Evolutionary conservation across 2,797 vertebrate species (phyloP).

Genomic region (Manis javanica): DNA sequence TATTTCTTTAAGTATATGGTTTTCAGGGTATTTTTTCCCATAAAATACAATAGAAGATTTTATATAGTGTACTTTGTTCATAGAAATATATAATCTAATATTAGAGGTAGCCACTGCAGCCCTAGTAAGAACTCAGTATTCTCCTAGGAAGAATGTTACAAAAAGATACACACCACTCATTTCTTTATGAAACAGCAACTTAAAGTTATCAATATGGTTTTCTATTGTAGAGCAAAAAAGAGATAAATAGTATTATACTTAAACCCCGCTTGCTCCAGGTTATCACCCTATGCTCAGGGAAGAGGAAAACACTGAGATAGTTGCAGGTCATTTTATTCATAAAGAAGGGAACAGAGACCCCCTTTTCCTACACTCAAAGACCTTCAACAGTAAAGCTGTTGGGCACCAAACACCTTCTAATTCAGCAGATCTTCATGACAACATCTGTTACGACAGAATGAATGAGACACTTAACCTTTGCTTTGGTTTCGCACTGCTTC

Average conservation of each 20-base stretch:
- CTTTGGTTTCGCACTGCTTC: background rate
- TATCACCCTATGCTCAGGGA: background rate
- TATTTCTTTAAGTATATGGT: conserved; percentile 53
- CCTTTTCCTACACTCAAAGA: background rate
- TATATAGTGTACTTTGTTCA: background rate
- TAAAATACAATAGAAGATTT: conserved; percentile 39
- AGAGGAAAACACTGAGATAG: background rate
- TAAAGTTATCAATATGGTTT: background rate
- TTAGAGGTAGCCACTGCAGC: background rate
- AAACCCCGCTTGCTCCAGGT: background rate
- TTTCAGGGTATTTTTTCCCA: conserved; percentile 50
- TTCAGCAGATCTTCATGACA: background rate
- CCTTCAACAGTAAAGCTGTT: background rate
- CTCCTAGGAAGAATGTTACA: background rate
- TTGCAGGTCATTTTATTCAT: background rate
- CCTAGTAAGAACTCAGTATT: background rate
- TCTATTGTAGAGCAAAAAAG: background rate
- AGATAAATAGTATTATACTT: background rate
- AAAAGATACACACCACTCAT: background rate
- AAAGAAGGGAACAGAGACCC: background rate
- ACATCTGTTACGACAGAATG: background rate
- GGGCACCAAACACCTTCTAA: background rate
- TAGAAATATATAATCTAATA: background rate
- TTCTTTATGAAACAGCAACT: background rate
- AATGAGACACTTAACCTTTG: background rate